These are phyloP conservation scores for Phocoena phocoena DNA, from an alignment of 2,113 vertebrate genomes.

Conservation along the genomic window DNA sequence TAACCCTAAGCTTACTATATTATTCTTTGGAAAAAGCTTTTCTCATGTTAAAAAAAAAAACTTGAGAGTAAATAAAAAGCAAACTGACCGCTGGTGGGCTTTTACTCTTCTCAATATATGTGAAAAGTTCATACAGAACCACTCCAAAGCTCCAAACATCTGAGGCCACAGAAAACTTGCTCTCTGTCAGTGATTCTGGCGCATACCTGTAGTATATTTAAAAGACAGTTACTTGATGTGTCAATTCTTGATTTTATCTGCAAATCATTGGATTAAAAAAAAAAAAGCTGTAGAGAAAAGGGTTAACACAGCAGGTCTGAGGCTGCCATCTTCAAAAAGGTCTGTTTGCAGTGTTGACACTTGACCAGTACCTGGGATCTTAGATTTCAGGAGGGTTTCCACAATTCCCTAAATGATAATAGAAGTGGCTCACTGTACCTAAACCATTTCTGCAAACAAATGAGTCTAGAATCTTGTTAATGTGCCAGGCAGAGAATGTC, in stretches of 20 bases:
- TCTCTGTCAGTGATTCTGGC: conserved; percentile 97
- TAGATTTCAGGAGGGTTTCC: not conserved
- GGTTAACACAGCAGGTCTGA: not conserved
- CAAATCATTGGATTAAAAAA: not conserved
- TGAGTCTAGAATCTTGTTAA: not conserved
- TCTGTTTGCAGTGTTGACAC: not conserved
- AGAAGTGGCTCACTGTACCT: not conserved
- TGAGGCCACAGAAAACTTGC: conserved; percentile 97
- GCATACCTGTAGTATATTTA: conserved; percentile 90
- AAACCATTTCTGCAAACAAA: not conserved
- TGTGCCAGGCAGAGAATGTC: not conserved
- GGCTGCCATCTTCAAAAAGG: not conserved
- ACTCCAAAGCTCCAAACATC: conserved; percentile 99
- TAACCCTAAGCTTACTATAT: not conserved
- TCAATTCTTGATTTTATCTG: not conserved
- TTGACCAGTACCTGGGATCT: not conserved
- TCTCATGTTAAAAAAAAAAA: conserved; percentile 12
- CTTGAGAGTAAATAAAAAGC: not conserved
- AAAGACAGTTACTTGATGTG: not conserved
- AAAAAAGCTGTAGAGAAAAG: not conserved
- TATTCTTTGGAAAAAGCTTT: not conserved
- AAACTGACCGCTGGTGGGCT: conserved; percentile 94
- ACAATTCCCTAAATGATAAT: not conserved
- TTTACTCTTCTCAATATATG: conserved; percentile 95
- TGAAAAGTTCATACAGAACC: conserved; percentile 97